Base-by-base conservation (phyloP, 2,888 invertebrate genomes). In the Atethmia centrago region DNA sequence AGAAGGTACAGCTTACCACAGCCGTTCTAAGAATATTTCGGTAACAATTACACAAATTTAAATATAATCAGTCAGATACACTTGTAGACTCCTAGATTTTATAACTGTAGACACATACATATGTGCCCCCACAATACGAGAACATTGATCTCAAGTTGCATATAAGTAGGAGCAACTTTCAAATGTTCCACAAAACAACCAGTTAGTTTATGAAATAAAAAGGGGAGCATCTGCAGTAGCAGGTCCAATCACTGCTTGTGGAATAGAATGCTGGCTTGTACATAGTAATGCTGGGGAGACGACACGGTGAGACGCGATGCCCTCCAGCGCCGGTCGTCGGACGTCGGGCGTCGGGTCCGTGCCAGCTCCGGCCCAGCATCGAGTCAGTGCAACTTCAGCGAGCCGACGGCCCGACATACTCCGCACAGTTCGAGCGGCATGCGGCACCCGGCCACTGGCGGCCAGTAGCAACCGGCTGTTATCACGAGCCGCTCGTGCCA, bases 401-500 rank as follows among this genome's bases (percentile, higher is more conserved):
- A 45, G 62, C 47, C 66, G 64, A 53, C 70, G 56, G 40, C 59
- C 47, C 66, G 64, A 53, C n/a, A 47, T 65, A 36, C 28, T 40
- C 59, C 31, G 40, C 61, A 25, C 53, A 25, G 77, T 25, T 28
- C 64, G 64, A 47, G 28, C 64, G 80, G 74, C 71, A 59, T 68
- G 56, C 62, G 31, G 40, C 62, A 59, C 62, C 9, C 40, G 69
- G 66, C 68, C 67, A 67, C 59, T 40, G 67, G 51, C 76, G 68
- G 78, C 76, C 83, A 84, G 80, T 65, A 83, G 79, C 76, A 73
- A 71, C 84, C 70, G 79, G 59, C 76, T 62, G 87, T 67, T 73
- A 81, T 78, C 83, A 82, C 84, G 87, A 79, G 80, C 79, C 80
- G 66, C 79, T 75, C 79, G 66, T 82, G 70, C 74, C 77, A 73